Evolutionary conservation across 2,113 vertebrate species (phyloP), one percentile per base, ranked within the genome.

Genomic region (Conger conger): DNA sequence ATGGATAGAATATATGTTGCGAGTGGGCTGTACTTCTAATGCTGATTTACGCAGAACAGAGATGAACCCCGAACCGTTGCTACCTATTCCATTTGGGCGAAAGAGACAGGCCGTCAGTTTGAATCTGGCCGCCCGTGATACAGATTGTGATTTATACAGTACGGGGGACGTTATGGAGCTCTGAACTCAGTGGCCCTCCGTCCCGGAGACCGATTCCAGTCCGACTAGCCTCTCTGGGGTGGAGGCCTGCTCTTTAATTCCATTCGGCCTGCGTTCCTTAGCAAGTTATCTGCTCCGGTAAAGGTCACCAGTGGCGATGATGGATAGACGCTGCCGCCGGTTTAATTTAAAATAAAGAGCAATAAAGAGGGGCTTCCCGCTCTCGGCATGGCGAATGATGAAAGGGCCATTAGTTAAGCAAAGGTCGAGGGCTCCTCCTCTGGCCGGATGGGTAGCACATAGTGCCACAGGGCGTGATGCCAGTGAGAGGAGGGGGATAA

Each of bases 301-400:
- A 95, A 95, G 94, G 94, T 93, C 92, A 93, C 63, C 82, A 88
- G 83, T 17, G 91, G 91, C 88, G 88, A 87, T 93, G 92, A 94
- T 94, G 89, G 93, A 93, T 94, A 91, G 91, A 87, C 91, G 91
- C 89, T 88, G 83, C 88, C 86, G n/a, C 89, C 90, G 50, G 90
- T 96, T 94, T 94, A 92, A 95, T 94, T 95, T 92, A 93, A 94
- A 94, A 93, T 93, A 89, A 95, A 96, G 94, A 93, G 91, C 91
- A 90, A 93, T 95, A 94, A 93, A 93, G 77, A 88, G 85, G 54
- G 91, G 36, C 40, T 78, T 82, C 33, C 5, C 82, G 81, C 84
- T 83, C 82, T 81, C 86, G 85, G 85, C 53, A 84, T 82, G 54
- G 77, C 37, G 86, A 82, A 93, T 87, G 42, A 73, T 90, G 87